These are phyloP conservation scores for Chromobotia macracanthus DNA, from an alignment of 2,797 vertebrate genomes.

Conservation along the genomic window DNA sequence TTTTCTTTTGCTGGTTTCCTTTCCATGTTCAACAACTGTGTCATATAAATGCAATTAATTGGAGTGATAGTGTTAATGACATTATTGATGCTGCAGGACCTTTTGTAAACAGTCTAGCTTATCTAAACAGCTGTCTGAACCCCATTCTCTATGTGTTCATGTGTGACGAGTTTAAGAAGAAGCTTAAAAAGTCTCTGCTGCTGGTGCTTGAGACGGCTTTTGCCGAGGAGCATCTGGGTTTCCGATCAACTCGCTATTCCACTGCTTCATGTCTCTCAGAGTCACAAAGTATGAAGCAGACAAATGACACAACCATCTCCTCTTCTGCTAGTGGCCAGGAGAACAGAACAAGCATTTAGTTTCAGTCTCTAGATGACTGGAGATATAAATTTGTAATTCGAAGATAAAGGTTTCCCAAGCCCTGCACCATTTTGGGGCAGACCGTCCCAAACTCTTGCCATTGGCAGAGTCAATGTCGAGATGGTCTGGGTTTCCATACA, in stretches of 20 bases:
- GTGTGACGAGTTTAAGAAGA: slow-evolving; percentile 72
- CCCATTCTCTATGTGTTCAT: slow-evolving; percentile 76
- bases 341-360: background rate
- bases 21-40: slow-evolving; percentile 64
- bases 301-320: background rate
- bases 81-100: accelerated
- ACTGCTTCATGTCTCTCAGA: slow-evolving; percentile 39
- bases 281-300: background rate
- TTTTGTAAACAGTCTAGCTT: slow-evolving; percentile 54
- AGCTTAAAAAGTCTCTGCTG: slow-evolving; percentile 76
- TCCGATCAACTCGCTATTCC: slow-evolving; percentile 55
- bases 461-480: background rate
- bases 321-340: slow-evolving; percentile 9
- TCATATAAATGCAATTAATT: background rate
- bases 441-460: background rate
- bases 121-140: slow-evolving; percentile 74
- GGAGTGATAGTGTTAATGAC: accelerated
- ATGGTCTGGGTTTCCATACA: too few relatives aligned
- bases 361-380: background rate
- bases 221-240: slow-evolving; percentile 65
- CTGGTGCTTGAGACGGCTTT: slow-evolving; percentile 77
- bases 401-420: too few relatives aligned
- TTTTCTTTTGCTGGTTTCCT: slow-evolving; percentile 78
- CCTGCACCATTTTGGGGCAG: too few relatives aligned
- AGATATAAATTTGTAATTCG: background rate